Percentiles rank a stretch among this genome's conserved stretches.
Conservation (phyloP, 2,888 invertebrate genomes). For the Drosophila colorata region DNA sequence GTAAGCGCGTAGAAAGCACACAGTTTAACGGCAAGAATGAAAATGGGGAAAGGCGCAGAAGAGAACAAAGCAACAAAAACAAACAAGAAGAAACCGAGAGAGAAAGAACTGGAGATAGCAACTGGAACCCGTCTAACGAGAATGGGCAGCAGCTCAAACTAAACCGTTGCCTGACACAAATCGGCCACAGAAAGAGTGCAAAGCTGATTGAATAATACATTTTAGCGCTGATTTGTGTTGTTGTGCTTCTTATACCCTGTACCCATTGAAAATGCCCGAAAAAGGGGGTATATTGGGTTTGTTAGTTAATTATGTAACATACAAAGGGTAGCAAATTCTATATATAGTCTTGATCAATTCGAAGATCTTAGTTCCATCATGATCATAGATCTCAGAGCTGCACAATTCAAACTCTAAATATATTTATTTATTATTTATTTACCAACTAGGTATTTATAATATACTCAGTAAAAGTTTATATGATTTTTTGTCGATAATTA, state of each 20-base stretch:
- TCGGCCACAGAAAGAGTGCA: conserved; percentile 54
- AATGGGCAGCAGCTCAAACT: conserved; percentile 55
- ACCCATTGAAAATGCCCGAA: neutral
- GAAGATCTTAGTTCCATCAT: too few relatives aligned
- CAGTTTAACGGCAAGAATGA: conserved; percentile 22
- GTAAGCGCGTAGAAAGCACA: conserved; percentile 52
- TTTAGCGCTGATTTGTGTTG: conserved; percentile 20
- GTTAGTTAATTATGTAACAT: neutral
- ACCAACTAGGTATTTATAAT: too few relatives aligned
- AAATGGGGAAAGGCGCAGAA: conserved; percentile 45
- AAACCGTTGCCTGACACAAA: conserved; percentile 81
- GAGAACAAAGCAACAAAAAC: conserved; percentile 36
- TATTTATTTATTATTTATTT: too few relatives aligned
- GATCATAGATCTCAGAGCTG: too few relatives aligned
- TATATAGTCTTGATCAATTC: too few relatives aligned
- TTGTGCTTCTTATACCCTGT: neutral
- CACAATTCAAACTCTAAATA: too few relatives aligned
- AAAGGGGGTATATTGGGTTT: neutral
- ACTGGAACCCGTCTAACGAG: conserved; percentile 69
- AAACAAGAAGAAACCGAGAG: conserved; percentile 34
- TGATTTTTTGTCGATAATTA: too few relatives aligned
- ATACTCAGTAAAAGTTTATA: too few relatives aligned
- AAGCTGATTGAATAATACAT: conserved; percentile 53
- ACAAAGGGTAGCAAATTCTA: too few relatives aligned
- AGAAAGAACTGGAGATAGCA: conserved; percentile 26